Base-by-base conservation (phyloP, 2,113 vertebrate genomes). In the Siniperca chuatsi region DNA sequence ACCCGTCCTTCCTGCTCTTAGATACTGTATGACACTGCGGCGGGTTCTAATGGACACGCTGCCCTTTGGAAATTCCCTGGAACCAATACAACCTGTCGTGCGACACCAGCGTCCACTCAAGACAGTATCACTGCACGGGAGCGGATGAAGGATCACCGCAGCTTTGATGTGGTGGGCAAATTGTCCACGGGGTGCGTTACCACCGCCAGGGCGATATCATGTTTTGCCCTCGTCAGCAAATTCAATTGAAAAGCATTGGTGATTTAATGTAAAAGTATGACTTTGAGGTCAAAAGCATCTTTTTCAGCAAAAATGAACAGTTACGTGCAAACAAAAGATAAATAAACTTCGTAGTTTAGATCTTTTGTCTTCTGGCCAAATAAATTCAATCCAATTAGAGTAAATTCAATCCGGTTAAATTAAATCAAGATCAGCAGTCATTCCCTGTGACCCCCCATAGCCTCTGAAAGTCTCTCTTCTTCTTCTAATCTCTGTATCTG, bases 51-150 rank as follows among this genome's bases (percentile, higher is more conserved):
- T 92, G 92, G 92, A 90, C 92, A 84, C 58, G 37, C 82, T 90
- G 89, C 82, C 89, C 89, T 91, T 86, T 91, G 89, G 89, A 94
- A 94, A 91, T 89, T 90, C 91, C 90, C 87, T 44, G 73, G 77
- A 46, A 79, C 81, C 73, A 58, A 70, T 81, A 64, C 18, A 48
- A 42, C 48, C 71, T 48, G 5, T 8, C 4, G 12, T 16, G 84
- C 40, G 57, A 50, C 80, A n/a, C 55, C 82, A 29, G 54, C 33
- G 60, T 86, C 80, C 72, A 0, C 62, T 67, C 46, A 0, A 70
- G 82, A 67, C 29, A 18, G 72, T 84, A 74, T 90, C 75, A 4
- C 66, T 29, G 83, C 72, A 64, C 85, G 66, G 80, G 60, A 79
- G 72, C 16, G 3, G 37, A 67, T 78, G 68, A 88, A 84, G 84